phyloP scores from a whole-genome alignment of 2,888 invertebrate genomes.

The Beris morrisii region DNA sequence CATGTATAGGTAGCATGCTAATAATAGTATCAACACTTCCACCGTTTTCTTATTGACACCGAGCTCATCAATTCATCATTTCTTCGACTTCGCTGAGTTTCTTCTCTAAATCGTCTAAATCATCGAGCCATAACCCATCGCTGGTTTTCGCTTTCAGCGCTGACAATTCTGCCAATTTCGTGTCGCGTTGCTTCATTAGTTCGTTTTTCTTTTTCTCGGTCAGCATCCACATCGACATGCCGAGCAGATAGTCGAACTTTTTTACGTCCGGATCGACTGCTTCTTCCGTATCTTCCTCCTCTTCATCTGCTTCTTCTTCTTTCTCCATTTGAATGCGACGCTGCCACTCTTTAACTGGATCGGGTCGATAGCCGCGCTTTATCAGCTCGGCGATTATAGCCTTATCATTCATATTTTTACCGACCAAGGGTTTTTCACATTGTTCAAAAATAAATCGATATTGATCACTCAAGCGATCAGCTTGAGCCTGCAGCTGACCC shows the following conservation, averaged over 20 bases:
- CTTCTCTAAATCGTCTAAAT: conserved; percentile 73
- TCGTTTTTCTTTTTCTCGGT: conserved; percentile 93
- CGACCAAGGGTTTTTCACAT: conserved; percentile 85
- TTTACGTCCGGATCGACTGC: conserved; percentile 64
- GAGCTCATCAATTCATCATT: conserved; percentile 75
- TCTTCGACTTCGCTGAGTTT: conserved; percentile 75
- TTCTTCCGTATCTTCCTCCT: conserved; percentile 56
- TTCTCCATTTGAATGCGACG: conserved; percentile 62
- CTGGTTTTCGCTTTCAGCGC: conserved; percentile 71
- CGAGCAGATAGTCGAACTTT: conserved; percentile 91
- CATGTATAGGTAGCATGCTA: too few relatives aligned
- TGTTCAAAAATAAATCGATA: conserved; percentile 96
- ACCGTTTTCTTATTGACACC: conserved; percentile 61
- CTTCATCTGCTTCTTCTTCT: conserved; percentile 55
- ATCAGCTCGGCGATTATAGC: conserved; percentile 84
- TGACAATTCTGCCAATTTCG: conserved; percentile 68
- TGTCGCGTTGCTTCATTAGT: conserved; percentile 80
- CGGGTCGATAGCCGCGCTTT: conserved; percentile 69
- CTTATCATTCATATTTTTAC: conserved; percentile 94
- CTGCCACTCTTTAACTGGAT: conserved; percentile 70
- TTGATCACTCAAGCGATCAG: conserved; percentile 84
- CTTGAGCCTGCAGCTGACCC: conserved; percentile 88
- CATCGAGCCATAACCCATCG: conserved; percentile 82
- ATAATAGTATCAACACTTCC: too few relatives aligned
- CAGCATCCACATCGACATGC: conserved; percentile 95